Base-by-base conservation (phyloP, 2,888 invertebrate species). In the Barypeithes pellucidus region DNA sequence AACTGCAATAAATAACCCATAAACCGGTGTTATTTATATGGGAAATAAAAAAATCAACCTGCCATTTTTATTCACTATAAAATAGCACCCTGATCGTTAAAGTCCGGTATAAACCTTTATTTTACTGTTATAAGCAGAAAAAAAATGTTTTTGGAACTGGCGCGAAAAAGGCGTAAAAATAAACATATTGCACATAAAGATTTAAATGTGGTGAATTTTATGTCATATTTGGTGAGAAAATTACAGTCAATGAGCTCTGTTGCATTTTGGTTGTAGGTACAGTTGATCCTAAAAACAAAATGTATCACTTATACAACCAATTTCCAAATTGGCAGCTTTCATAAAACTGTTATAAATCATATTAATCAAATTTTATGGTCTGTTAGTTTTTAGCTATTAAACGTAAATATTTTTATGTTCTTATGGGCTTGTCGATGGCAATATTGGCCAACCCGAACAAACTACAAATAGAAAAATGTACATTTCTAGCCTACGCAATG, bases 71-170 rank as follows among this genome's bases (percentile, higher is more conserved):
- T 50, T 36, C 12, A 52, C 47, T 36, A 65, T 52, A 36, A 65
- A 72, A 66, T 43, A 39, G 22, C 24, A 39, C 36, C 33, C 20
- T 33, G 9, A 50, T 72, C 67, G 72, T 72, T 61, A 72, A 72
- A 60, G 20, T 43, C 16, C 29, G 59, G 50, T 33, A 47, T 72
- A 72, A 72, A 72, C 72, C 22, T 72, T 72, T 59, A 50, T 52
- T 59, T 71, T 39, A 43, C 71, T 43, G 66, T 71, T 71, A 66
- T 66, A 65, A 16, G 65, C 43, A 54, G 22, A 65, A 71, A 65
- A 71, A 65, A 43, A 22, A 39, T 52, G 47, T 41, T 67, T 54
- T 36, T 7, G n/a, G 36, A 2, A 22, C 20, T 20, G 59, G 20
- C n/a, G n/a, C n/a, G 33, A 12, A 9, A 5, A 22, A 60, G 33